Conservation (phyloP, 2,888 invertebrate species). For the Dexiosoma caninum region DNA sequence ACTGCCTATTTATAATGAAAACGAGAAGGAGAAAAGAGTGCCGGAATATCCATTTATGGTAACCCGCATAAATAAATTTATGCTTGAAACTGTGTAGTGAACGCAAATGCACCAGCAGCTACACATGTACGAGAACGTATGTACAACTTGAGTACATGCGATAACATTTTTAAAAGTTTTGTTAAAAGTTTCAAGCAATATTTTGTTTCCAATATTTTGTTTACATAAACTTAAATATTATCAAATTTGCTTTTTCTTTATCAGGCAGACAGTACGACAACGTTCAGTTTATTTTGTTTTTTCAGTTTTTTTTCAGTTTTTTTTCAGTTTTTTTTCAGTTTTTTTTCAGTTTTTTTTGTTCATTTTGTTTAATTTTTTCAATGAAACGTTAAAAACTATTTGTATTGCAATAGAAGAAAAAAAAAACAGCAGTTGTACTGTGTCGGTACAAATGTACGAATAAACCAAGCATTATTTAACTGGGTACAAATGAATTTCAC, state of each 20-base stretch:
- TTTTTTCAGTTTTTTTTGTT: slow-evolving; percentile 20
- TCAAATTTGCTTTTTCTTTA: neutral
- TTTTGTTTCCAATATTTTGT: slow-evolving; percentile 44
- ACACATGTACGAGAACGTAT: neutral
- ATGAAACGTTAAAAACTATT: slow-evolving; percentile 18
- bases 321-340: too few relatives aligned
- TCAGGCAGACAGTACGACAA: neutral
- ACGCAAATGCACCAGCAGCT: neutral
- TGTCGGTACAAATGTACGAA: neutral
- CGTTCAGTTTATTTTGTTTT: slow-evolving; percentile 10
- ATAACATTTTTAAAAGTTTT: slow-evolving; percentile 25
- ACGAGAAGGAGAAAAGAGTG: too few relatives aligned
- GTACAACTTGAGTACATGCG: neutral
- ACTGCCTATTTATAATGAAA: too few relatives aligned
- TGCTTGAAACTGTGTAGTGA: neutral
- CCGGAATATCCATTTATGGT: too few relatives aligned
- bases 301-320: slow-evolving; percentile 2
- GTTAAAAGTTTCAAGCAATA: slow-evolving; percentile 23
- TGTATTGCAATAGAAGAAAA: slow-evolving; percentile 1
- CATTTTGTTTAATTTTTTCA: slow-evolving; percentile 23
- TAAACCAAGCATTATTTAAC: neutral
- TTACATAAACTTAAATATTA: slow-evolving; percentile 50
- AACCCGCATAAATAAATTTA: too few relatives aligned
- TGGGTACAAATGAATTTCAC: neutral
- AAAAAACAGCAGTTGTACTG: neutral